These are phyloP conservation scores for Muscicapa striata DNA, from an alignment of 2,797 vertebrate species.

Conservation along the genomic window DNA sequence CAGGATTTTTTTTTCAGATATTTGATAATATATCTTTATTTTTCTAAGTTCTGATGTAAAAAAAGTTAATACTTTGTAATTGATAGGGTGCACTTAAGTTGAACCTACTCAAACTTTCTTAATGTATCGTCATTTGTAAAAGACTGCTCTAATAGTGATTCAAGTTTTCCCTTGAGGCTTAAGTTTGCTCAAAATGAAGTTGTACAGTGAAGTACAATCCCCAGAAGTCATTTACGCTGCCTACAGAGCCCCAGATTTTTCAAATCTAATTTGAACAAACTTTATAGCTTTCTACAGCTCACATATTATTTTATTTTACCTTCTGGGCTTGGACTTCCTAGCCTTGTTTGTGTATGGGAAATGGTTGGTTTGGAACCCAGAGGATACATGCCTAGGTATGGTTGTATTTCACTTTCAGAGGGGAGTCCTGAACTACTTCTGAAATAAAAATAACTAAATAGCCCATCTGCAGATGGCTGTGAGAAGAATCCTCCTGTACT, in stretches of 20 bases:
- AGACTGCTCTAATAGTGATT: neutral
- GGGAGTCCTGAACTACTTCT: neutral
- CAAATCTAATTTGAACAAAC: neutral
- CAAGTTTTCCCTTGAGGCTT: neutral
- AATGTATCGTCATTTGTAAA: neutral
- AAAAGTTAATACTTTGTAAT: neutral
- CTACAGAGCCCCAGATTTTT: neutral
- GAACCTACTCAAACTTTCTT: neutral
- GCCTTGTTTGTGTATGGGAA: neutral
- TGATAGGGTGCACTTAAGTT: neutral
- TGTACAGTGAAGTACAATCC: neutral
- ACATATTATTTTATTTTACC: neutral
- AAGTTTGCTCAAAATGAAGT: neutral
- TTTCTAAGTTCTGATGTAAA: neutral
- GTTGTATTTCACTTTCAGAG: neutral
- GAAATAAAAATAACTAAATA: neutral
- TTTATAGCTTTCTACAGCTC: neutral
- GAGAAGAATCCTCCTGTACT: neutral
- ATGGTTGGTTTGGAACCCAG: neutral
- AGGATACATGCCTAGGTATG: neutral
- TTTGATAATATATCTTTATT: neutral
- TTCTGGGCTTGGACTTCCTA: neutral
- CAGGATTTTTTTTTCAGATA: neutral
- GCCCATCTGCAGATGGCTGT: neutral
- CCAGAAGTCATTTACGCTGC: neutral